Evolutionary conservation across 2,888 invertebrate genomes (phyloP).

Genomic region (Iselma pallidipennis): DNA sequence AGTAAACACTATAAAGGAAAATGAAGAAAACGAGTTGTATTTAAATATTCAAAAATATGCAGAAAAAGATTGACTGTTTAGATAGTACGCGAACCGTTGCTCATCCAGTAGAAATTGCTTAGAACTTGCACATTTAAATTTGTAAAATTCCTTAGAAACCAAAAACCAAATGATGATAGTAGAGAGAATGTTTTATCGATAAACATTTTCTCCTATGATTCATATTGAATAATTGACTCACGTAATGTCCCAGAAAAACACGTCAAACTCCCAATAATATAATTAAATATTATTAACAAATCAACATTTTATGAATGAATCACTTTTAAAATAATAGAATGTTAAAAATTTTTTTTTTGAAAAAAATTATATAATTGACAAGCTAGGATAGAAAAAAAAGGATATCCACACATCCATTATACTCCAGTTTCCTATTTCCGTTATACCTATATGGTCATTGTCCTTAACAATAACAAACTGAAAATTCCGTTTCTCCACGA

Average conservation of each 20-base stretch:
- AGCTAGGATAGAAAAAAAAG: no score
- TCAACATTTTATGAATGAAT: not conserved
- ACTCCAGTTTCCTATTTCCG: not conserved
- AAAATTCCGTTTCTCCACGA: no score
- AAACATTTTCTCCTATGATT: not conserved
- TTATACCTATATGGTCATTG: not conserved
- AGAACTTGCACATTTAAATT: no score
- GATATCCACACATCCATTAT: no score
- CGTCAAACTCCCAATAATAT: not conserved
- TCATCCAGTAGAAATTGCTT: no score
- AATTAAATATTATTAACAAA: not conserved
- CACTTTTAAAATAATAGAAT: no score
- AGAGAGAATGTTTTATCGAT: conserved; percentile 1
- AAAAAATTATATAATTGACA: not conserved
- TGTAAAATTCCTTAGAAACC: no score
- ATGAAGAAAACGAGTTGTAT: not conserved
- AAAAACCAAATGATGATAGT: no score
- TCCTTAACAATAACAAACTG: not conserved
- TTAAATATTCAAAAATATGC: not conserved
- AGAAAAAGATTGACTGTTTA: not conserved
- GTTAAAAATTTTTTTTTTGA: no score
- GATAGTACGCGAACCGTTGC: no score
- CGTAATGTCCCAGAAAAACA: not conserved
- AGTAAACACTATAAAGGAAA: not conserved
- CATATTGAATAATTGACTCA: conserved; percentile 2